Evolutionary conservation across 2,113 vertebrate species (phyloP).

Genomic region (Sciurus niger): DNA sequence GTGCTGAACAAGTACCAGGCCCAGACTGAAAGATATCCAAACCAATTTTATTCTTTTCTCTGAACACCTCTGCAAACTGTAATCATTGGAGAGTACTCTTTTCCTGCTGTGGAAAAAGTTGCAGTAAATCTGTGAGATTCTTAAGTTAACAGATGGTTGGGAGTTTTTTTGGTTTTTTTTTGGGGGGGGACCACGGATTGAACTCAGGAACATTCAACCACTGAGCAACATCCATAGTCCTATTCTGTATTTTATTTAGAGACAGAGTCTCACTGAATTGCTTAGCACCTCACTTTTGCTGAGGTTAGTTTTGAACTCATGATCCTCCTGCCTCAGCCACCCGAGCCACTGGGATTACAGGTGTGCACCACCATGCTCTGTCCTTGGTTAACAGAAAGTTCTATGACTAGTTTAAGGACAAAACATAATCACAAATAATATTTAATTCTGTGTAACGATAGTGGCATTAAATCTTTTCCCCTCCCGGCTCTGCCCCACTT

Average conservation of each 20-base stretch:
- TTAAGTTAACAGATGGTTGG: background rate
- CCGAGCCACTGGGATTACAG: too few species aligned
- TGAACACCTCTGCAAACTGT: background rate
- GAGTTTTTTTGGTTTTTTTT: too few species aligned
- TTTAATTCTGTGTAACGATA: slow-evolving; percentile 48
- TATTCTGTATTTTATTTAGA: too few species aligned
- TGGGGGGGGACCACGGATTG: too few species aligned
- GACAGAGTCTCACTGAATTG: too few species aligned
- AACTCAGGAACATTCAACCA: too few species aligned
- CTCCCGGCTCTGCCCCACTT: background rate
- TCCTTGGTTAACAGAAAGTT: background rate
- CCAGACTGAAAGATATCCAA: background rate
- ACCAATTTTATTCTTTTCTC: slow-evolving; percentile 43
- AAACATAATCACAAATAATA: background rate
- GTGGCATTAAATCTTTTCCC: background rate
- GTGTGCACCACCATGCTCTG: too few species aligned
- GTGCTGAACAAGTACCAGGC: background rate
- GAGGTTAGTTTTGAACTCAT: too few species aligned
- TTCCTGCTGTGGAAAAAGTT: background rate
- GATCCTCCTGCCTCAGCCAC: too few species aligned
- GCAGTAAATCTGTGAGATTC: slow-evolving; percentile 12
- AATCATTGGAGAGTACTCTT: background rate
- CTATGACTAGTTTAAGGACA: background rate
- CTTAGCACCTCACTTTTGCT: too few species aligned
- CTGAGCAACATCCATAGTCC: too few species aligned